phyloP scores from a whole-genome alignment of 2,113 vertebrate genomes.

The Oostethus manadensis region DNA sequence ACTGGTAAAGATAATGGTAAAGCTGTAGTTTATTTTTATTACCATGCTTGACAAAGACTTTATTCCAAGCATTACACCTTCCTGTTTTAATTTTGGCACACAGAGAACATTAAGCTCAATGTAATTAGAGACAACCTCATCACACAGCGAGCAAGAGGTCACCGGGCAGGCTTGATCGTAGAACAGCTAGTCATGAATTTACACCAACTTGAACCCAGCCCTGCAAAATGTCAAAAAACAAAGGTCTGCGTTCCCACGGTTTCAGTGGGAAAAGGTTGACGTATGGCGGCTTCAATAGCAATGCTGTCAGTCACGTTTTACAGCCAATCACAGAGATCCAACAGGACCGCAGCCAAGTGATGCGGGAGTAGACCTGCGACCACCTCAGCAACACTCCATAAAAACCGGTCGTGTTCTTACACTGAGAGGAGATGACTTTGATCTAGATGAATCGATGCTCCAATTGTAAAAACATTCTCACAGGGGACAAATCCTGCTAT shows the following conservation, averaged over 20 bases:
- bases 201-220: slow-evolving; percentile 15
- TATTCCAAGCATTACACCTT: slow-evolving; percentile 41
- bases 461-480: slow-evolving; percentile 16
- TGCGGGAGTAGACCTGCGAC: slow-evolving; percentile 31
- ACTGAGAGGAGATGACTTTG: slow-evolving; percentile 43
- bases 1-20: too few relatives aligned
- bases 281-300: slow-evolving; percentile 59
- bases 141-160: slow-evolving; percentile 40
- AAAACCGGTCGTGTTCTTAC: slow-evolving; percentile 37
- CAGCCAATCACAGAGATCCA: slow-evolving; percentile 54
- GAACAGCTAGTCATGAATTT: slow-evolving; percentile 44
- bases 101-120: slow-evolving; percentile 49
- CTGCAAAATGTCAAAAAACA: neutral
- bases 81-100: slow-evolving; percentile 41
- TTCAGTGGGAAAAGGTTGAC: slow-evolving; percentile 46
- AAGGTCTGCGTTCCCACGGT: slow-evolving; percentile 54
- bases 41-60: neutral
- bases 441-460: slow-evolving; percentile 22
- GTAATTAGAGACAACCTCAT: slow-evolving; percentile 59
- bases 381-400: slow-evolving; percentile 58
- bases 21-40: too few relatives aligned
- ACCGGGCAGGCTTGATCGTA: slow-evolving; percentile 53
- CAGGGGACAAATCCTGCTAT: slow-evolving; percentile 34
- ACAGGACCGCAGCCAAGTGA: slow-evolving; percentile 45
- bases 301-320: slow-evolving; percentile 54